Percentiles rank a stretch among this genome's conserved stretches.
Conservation (phyloP, 2,797 vertebrate genomes). For the Rhodeus uyekii region DNA sequence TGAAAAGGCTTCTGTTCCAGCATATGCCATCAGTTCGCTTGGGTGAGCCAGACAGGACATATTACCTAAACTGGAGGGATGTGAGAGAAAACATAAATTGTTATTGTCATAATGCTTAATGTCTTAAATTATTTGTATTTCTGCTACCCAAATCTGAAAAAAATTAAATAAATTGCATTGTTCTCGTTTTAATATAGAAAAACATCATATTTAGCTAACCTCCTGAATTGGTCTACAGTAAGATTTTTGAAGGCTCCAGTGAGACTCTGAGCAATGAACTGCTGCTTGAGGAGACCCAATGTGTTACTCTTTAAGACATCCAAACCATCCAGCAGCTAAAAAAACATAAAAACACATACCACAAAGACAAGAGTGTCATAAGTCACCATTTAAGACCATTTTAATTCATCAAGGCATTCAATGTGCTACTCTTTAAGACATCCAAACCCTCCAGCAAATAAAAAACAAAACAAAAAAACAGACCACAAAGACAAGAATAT, state of each 20-base stretch:
- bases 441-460: constrained; percentile 76
- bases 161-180: not conserved
- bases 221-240: constrained; percentile 71
- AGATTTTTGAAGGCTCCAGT: constrained; percentile 71
- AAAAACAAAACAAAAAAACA: constrained; percentile 36
- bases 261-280: constrained; percentile 73
- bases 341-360: constrained; percentile 21
- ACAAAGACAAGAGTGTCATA: not conserved
- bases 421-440: constrained; percentile 69
- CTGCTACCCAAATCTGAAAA: not conserved
- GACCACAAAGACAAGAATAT: not conserved
- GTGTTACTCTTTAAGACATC: constrained; percentile 71
- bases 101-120: not conserved
- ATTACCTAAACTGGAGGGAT: constrained; percentile 69
- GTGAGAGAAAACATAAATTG: constrained; percentile 21
- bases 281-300: constrained; percentile 69
- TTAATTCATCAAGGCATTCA: not conserved
- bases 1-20: constrained; percentile 59
- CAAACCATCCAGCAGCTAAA: constrained; percentile 75
- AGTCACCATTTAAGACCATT: not conserved
- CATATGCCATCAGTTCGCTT: constrained; percentile 69
- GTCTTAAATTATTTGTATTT: not conserved
- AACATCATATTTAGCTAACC: constrained; percentile 58
- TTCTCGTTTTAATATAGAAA: not conserved
- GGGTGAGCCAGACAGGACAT: constrained; percentile 73